A percentile compares a stretch with the other conserved stretches of the same genome.
phyloP scores from a whole-genome alignment of 1,140 invertebrate species.

The Atta colombica region DNA sequence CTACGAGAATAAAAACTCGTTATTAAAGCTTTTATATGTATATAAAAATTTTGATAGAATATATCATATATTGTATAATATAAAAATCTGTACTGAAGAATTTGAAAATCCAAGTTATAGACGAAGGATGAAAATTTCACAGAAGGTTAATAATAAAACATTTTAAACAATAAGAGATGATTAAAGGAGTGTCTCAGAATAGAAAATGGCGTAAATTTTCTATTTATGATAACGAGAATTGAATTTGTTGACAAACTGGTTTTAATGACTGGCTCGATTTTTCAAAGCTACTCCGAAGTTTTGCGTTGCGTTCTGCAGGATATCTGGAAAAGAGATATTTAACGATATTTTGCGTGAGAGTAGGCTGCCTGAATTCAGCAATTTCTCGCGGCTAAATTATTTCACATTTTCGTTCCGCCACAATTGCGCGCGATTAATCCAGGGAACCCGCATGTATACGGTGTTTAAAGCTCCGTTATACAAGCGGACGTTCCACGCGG shows the following conservation, averaged over 20 bases:
- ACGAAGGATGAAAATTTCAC: no score
- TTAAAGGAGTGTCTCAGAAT: not conserved
- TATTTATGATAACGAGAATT: not conserved
- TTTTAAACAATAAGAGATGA: not conserved
- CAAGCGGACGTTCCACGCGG: constrained; percentile 6
- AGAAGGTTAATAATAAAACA: not conserved
- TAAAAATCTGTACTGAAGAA: no score
- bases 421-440: constrained; percentile 15
- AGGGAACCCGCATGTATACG: not conserved
- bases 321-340: not conserved
- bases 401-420: not conserved
- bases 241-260: constrained; percentile 1
- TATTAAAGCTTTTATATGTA: no score
- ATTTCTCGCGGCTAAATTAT: constrained; percentile 25
- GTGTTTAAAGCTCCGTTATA: constrained; percentile 39
- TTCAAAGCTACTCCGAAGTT: not conserved
- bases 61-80: no score
- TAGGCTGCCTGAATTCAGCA: not conserved
- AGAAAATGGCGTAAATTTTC: not conserved
- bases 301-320: not conserved
- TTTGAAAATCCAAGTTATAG: no score
- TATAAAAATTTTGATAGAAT: no score
- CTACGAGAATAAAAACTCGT: no score
- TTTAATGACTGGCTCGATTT: not conserved
- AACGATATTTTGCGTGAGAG: not conserved